A percentile compares a stretch with the other conserved stretches of the same genome.
phyloP scores from a whole-genome alignment of 2,113 vertebrate genomes.

The Pelusios castaneus region DNA sequence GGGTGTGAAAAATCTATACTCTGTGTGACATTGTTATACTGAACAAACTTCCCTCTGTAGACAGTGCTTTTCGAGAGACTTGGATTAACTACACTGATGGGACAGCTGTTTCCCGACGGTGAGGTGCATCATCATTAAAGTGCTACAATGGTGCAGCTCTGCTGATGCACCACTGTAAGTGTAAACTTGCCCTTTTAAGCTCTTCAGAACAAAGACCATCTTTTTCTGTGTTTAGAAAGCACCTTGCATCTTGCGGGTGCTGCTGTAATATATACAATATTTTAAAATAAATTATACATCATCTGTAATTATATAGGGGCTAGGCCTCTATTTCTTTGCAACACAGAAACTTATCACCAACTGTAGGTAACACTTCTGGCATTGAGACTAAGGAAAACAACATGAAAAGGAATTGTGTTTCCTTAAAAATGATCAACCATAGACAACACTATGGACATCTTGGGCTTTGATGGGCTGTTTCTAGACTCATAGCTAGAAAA shows the following conservation, averaged over 20 bases:
- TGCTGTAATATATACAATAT: conserved; percentile 1
- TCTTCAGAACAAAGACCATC: background rate
- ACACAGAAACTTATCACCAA: background rate
- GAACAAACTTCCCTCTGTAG: too few species aligned
- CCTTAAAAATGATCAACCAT: background rate
- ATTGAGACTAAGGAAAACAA: background rate
- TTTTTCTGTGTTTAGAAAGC: conserved; percentile 18
- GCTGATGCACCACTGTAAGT: too few species aligned
- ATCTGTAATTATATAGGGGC: conserved; percentile 1
- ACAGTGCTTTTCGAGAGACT: too few species aligned
- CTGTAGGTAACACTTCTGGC: background rate
- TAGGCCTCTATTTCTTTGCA: background rate
- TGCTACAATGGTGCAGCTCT: too few species aligned
- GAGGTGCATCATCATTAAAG: too few species aligned
- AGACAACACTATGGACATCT: background rate
- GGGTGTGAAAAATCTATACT: too few species aligned
- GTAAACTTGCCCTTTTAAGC: too few species aligned
- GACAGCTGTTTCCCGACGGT: too few species aligned
- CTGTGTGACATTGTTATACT: too few species aligned
- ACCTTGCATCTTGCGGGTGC: background rate
- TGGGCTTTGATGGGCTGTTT: background rate
- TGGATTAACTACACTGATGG: too few species aligned
- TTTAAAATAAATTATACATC: background rate
- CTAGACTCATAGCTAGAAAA: background rate
- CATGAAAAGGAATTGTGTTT: background rate